Base-by-base conservation (phyloP, 2,113 vertebrate species). In the Trematocara unimaculatum region DNA sequence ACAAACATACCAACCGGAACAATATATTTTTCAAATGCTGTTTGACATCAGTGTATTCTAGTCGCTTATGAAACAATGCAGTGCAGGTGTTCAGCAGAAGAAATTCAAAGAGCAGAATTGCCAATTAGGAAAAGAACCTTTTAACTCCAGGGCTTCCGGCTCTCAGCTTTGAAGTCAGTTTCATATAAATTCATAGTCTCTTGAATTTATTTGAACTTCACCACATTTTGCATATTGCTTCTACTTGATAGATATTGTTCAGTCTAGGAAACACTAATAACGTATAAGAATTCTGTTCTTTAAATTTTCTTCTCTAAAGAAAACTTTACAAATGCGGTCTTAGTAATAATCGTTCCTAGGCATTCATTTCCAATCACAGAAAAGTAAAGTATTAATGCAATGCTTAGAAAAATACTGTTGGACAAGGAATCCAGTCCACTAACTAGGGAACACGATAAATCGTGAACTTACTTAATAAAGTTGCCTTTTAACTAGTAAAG, bases 141-240 rank as follows among this genome's bases (percentile, higher is more conserved):
- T 83, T 74, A 15, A 79, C 35, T 87, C 53, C 78, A 83, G 38
- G 64, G 82, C 64, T 79, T 79, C 45, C 11, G n/a, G 62, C 29
- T 85, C 42, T 60, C 18, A n/a, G 74, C 84, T 91, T 87, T 90
- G 55, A 90, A 79, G 90, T 87, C 35, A 42, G 29, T 58, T 78
- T 84, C 47, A 86, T 51, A 70, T 20, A 83, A 82, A 83, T 88
- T 31, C 13, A 85, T 49, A 18, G 14, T 85, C 9, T 83, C 62
- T 82, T 13, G 23, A 62, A 47, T 74, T 74, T 29, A 74, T 74
- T 74, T 74, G 42, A 49, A 77, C 23, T 31, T 77, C 23, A 18
- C 42, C 70, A 49, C 42, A 12, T 77, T 49, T 18, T n/a, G 14
- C 14, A 77, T 55, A 53, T 54, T 79, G n/a, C 31, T 23, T 79